phyloP scores from a whole-genome alignment of 2,113 vertebrate species.

The Triplophysa siluroides region DNA sequence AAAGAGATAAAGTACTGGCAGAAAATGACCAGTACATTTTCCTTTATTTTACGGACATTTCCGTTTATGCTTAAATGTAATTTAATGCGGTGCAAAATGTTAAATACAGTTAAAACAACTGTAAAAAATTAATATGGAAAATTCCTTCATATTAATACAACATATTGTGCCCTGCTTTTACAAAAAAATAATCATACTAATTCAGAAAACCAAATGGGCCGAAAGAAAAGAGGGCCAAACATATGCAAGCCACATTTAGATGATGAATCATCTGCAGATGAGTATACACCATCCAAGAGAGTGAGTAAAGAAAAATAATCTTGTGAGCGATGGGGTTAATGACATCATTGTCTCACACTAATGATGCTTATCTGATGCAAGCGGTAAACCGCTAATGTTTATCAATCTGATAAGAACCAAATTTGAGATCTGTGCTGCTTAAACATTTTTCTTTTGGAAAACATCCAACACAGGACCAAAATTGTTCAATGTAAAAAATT shows the following conservation, averaged over 20 bases:
- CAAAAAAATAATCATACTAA: too few species aligned
- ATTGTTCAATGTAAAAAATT: not conserved
- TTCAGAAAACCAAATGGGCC: constrained; percentile 43
- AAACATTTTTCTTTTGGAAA: not conserved
- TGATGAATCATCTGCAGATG: constrained; percentile 45
- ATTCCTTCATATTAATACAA: too few species aligned
- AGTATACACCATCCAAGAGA: constrained; percentile 20
- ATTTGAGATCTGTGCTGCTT: not conserved
- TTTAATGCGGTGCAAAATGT: too few species aligned
- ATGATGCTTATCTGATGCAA: not conserved
- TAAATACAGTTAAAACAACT: too few species aligned
- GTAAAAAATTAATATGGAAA: too few species aligned
- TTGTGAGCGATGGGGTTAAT: constrained; percentile 6
- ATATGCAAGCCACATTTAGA: constrained; percentile 54
- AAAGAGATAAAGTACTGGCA: too few species aligned
- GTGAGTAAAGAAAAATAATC: constrained; percentile 39
- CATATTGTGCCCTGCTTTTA: too few species aligned
- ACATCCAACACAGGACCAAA: not conserved
- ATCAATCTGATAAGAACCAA: not conserved
- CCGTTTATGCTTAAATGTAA: too few species aligned
- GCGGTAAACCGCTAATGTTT: not conserved
- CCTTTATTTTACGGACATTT: too few species aligned
- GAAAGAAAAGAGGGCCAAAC: constrained; percentile 31
- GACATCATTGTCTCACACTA: not conserved
- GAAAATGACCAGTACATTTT: too few species aligned